A percentile compares a stretch with the other conserved stretches of the same genome.
phyloP scores from a whole-genome alignment of 2,113 vertebrate genomes.

The Leucopsar rothschildi region DNA sequence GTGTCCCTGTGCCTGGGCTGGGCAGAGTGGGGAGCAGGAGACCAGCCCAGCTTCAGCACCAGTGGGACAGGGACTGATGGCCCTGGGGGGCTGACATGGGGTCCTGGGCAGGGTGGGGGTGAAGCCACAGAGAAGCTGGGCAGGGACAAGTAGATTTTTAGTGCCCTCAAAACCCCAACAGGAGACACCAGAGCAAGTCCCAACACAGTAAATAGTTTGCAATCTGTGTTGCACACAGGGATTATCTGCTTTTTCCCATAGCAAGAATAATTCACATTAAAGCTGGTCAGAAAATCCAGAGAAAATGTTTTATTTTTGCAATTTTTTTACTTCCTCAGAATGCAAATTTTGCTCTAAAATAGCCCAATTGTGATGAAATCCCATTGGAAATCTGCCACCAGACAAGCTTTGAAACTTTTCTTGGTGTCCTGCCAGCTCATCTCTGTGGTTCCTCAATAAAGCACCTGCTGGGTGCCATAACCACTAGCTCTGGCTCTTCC shows the following conservation, averaged over 20 bases:
- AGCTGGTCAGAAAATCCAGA: background rate
- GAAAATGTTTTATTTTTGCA: background rate
- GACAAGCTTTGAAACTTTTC: slow-evolving; percentile 28
- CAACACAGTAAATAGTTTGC: rapidly evolving
- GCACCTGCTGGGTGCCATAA: background rate
- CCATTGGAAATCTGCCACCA: slow-evolving; percentile 26
- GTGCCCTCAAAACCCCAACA: background rate
- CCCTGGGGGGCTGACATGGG: rapidly evolving
- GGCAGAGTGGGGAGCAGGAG: background rate
- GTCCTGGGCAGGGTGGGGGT: rapidly evolving
- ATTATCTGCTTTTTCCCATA: background rate
- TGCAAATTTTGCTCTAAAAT: slow-evolving; percentile 16
- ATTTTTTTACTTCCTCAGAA: background rate
- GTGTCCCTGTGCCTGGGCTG: background rate
- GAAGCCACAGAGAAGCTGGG: background rate
- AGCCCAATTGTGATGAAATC: background rate
- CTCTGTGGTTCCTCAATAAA: background rate
- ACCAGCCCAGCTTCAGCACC: background rate
- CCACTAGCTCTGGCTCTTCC: background rate
- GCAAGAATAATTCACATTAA: background rate
- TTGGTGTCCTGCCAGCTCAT: slow-evolving; percentile 19
- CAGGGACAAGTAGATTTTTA: background rate
- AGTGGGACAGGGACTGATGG: rapidly evolving
- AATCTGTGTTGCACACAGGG: rapidly evolving
- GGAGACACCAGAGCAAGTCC: background rate